Evolutionary conservation across 2,888 invertebrate species (phyloP).

Genomic region (Antitype chi): DNA sequence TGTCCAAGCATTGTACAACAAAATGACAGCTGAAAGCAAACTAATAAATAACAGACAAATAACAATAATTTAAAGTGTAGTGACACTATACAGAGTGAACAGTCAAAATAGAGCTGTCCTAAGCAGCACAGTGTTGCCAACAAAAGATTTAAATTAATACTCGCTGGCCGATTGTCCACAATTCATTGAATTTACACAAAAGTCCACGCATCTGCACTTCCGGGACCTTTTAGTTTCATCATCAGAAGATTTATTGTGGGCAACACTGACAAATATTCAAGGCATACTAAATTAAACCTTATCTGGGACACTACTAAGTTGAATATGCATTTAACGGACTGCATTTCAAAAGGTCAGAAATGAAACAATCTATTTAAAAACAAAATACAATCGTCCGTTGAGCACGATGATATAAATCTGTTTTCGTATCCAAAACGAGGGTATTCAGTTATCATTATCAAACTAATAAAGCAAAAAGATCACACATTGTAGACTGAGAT

Average conservation of each 20-base stretch:
- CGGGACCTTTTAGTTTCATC: constrained; percentile 70
- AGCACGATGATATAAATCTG: constrained; percentile 45
- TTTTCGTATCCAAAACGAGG: constrained; percentile 55
- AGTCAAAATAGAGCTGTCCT: constrained; percentile 63
- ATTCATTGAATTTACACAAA: constrained; percentile 69
- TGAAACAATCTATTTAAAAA: constrained; percentile 35
- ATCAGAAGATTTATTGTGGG: constrained; percentile 65
- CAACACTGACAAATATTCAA: constrained; percentile 8
- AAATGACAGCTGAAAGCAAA: constrained; percentile 23
- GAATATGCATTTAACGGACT: background rate
- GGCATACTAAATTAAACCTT: constrained; percentile 31
- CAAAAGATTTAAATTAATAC: constrained; percentile 59
- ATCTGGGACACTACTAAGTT: background rate
- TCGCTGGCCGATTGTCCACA: constrained; percentile 63
- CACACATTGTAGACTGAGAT: constrained; percentile 68
- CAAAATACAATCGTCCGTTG: constrained; percentile 8
- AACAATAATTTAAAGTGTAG: constrained; percentile 39
- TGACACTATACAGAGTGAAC: constrained; percentile 36
- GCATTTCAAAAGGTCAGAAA: constrained; percentile 12
- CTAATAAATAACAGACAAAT: constrained; percentile 30
- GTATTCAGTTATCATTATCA: constrained; percentile 62
- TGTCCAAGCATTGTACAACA: background rate
- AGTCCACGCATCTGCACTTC: constrained; percentile 75
- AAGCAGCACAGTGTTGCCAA: constrained; percentile 50
- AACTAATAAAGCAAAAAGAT: constrained; percentile 67